Evolutionary conservation across 2,113 vertebrate genomes (phyloP).

Genomic region (Channa maculata): DNA sequence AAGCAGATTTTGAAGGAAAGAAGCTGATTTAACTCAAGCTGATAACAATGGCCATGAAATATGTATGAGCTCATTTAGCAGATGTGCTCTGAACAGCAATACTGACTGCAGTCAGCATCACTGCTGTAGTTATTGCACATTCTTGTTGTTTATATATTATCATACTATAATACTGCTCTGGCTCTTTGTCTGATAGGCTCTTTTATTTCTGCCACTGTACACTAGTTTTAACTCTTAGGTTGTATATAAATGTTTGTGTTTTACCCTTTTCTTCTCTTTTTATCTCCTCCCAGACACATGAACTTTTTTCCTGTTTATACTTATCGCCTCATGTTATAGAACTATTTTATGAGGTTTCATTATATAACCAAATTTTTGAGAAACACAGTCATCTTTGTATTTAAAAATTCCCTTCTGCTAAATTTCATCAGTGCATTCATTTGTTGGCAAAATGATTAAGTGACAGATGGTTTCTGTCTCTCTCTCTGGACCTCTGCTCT

Average conservation of each 20-base stretch:
- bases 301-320: too few relatives aligned
- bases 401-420: too few relatives aligned
- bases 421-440: not conserved
- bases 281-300: not conserved
- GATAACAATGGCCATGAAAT: conserved; percentile 48
- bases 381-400: too few relatives aligned
- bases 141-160: not conserved
- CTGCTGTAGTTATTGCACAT: conserved; percentile 22
- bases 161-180: not conserved
- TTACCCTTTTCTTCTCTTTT: not conserved
- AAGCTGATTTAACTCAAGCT: conserved; percentile 49
- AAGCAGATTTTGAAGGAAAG: conserved; percentile 34
- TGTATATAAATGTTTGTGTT: not conserved
- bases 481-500: conserved; percentile 17
- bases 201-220: conserved; percentile 1
- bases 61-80: conserved; percentile 56
- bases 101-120: conserved; percentile 27
- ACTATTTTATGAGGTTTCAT: too few relatives aligned
- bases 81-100: conserved; percentile 55
- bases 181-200: too few relatives aligned
- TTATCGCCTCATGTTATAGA: too few relatives aligned
- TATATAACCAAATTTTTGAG: too few relatives aligned
- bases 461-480: conserved; percentile 41
- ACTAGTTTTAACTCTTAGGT: not conserved
- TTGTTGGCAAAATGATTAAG: conserved; percentile 39